phyloP scores from a whole-genome alignment of 1,140 invertebrate genomes.

The Pseudomyrmex cubaensis region DNA sequence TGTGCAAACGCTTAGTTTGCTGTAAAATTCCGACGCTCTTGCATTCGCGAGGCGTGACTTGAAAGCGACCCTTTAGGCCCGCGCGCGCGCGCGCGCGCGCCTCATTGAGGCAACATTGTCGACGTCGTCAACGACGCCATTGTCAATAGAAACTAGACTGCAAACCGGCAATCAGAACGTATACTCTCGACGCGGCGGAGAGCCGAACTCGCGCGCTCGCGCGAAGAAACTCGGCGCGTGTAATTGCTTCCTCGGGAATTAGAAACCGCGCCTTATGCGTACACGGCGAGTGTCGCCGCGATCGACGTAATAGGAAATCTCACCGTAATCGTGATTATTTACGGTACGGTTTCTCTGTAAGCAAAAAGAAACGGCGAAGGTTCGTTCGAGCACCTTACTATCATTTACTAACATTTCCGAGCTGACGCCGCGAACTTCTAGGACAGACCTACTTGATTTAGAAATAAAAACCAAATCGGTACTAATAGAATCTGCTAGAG shows the following conservation, averaged over 20 bases:
- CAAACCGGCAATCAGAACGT: constrained; percentile 70
- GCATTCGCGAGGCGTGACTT: not conserved
- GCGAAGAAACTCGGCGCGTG: constrained; percentile 45
- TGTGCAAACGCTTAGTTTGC: not conserved
- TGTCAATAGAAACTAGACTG: constrained; percentile 69
- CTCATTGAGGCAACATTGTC: constrained; percentile 35
- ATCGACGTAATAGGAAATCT: constrained; percentile 44
- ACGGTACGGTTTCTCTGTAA: not conserved
- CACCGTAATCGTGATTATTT: constrained; percentile 35
- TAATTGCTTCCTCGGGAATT: constrained; percentile 58
- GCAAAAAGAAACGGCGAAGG: not conserved
- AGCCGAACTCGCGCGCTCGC: constrained; percentile 14
- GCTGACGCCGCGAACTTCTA: no score
- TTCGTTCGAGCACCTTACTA: not conserved
- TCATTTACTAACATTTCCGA: no score
- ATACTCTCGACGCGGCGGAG: constrained; percentile 1
- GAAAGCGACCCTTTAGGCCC: constrained; percentile 15
- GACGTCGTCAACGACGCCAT: constrained; percentile 61
- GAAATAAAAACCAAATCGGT: no score
- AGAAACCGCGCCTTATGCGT: constrained; percentile 61
- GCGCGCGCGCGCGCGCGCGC: not conserved
- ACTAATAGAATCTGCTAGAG: no score
- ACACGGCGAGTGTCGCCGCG: not conserved
- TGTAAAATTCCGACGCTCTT: not conserved
- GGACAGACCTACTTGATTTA: no score